A percentile compares a stretch with the other conserved stretches of the same genome.
Conservation (phyloP, 2,797 vertebrate species). For the Halcyon leucocephala region DNA sequence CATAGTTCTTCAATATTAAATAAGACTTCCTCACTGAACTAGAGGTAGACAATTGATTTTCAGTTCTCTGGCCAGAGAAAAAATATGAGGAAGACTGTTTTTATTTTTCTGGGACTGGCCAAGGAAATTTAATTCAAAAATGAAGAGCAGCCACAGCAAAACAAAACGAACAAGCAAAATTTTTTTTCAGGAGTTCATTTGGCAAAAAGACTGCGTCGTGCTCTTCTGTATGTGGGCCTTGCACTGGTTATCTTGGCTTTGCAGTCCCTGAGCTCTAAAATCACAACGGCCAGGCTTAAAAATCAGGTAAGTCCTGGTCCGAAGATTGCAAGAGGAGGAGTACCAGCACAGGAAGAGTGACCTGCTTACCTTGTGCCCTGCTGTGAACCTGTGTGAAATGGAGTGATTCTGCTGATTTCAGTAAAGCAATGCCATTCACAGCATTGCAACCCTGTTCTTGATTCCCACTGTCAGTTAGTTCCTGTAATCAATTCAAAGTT, state of each 20-base stretch:
- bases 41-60: neutral
- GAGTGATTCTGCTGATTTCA: neutral
- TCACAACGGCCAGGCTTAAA: neutral
- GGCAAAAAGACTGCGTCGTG: neutral
- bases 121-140: neutral
- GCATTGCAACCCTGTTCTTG: neutral
- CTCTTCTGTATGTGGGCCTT: neutral
- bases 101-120: neutral
- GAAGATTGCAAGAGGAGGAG: neutral
- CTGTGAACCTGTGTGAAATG: neutral
- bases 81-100: neutral
- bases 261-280: neutral
- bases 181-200: neutral
- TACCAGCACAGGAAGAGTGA: neutral
- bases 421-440: neutral
- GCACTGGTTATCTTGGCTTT: neutral
- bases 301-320: neutral
- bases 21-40: constrained; percentile 11
- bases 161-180: neutral
- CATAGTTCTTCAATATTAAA: constrained; percentile 25
- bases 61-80: neutral
- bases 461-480: neutral
- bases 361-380: neutral
- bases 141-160: neutral
- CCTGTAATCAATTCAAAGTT: neutral